A percentile compares a stretch with the other conserved stretches of the same genome.
Evolutionary conservation across 2,888 invertebrate genomes (phyloP).

Genomic region (Drosophila setosimentum): DNA sequence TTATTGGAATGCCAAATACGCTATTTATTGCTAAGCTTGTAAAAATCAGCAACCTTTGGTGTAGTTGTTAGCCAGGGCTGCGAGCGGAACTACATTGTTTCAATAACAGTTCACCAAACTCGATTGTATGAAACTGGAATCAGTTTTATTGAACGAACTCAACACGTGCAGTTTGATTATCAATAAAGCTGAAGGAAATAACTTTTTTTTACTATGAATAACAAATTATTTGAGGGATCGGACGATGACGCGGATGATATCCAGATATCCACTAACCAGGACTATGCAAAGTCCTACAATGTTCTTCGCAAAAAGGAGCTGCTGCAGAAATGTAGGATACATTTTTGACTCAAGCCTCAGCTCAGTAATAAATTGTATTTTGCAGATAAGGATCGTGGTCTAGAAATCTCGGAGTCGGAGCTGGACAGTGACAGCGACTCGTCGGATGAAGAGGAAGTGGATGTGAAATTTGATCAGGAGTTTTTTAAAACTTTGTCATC

Average conservation of each 20-base stretch:
- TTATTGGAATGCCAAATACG: constrained; percentile 41
- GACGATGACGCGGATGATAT: constrained; percentile 86
- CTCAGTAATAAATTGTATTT: constrained; percentile 54
- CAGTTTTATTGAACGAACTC: constrained; percentile 20
- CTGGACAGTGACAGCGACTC: constrained; percentile 80
- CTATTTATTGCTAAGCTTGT: constrained; percentile 14
- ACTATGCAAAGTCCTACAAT: constrained; percentile 94
- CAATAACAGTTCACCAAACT: constrained; percentile 1
- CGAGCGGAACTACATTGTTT: constrained; percentile 8
- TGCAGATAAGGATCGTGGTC: constrained; percentile 81
- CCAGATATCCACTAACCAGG: constrained; percentile 89
- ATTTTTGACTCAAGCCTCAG: not conserved
- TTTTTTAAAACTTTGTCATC: constrained; percentile 94
- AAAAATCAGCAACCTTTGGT: constrained; percentile 41
- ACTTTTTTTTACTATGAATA: constrained; percentile 62
- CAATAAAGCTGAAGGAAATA: constrained; percentile 14
- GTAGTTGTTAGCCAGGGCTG: constrained; percentile 37
- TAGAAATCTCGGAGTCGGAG: constrained; percentile 77
- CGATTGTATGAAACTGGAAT: constrained; percentile 6
- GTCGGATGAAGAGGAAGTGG: constrained; percentile 80
- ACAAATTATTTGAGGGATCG: constrained; percentile 82
- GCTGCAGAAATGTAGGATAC: constrained; percentile 89
- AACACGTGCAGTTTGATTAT: constrained; percentile 36
- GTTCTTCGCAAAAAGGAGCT: constrained; percentile 94
- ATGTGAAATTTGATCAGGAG: constrained; percentile 89